Evolutionary conservation across 2,888 invertebrate genomes (phyloP), one percentile per base, ranked within the genome.

Genomic region (Phania funesta): DNA sequence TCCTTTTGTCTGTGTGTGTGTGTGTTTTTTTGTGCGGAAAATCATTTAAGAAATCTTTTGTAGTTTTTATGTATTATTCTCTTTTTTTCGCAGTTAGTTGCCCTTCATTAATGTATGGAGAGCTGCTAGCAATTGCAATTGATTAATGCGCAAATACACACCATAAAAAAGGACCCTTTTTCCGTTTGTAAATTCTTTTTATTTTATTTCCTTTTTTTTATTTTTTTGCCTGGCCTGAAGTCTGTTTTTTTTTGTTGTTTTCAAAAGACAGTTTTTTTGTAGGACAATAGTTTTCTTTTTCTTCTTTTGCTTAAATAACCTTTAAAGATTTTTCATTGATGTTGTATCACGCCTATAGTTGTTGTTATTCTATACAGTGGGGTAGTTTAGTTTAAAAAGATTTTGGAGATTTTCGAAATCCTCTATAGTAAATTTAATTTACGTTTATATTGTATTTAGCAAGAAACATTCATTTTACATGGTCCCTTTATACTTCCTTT

Each of bases 131-230:
- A 84, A 85, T 84, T 84, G 83, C 84, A 84, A 83, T 83, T 85
- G 85, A 75, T 84, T 75, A 83, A 84, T 80, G 78, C 73, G 86
- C 84, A 80, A 83, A 85, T 85, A 84, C 84, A 84, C 84, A 84
- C 84, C 87, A 86, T 85, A 85, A 74, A 73, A 32, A 68, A 50
- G 38, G 58, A 20, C 46, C 68, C 48, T 64, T 78, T 81, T 76
- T 75, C n/a, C 26, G 38, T 50, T 62, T 18, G 20, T 38, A 48
- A 56, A 38, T 58, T 67, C 7, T 18, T 64, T 58, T 26, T 38
- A n/a, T 35, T 60, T 62, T 71, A 24, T 46, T 76, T 54, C 22
- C 9, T 56, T 44, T 73, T 48, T 68, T 64, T 24, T 20, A 38
- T 60, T 64, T 26, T 44, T 18, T 48, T 44, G n/a, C n/a, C 35